Evolutionary conservation across 2,797 vertebrate species (phyloP), one percentile per base, ranked within the genome.

Genomic region (Fringilla coelebs): DNA sequence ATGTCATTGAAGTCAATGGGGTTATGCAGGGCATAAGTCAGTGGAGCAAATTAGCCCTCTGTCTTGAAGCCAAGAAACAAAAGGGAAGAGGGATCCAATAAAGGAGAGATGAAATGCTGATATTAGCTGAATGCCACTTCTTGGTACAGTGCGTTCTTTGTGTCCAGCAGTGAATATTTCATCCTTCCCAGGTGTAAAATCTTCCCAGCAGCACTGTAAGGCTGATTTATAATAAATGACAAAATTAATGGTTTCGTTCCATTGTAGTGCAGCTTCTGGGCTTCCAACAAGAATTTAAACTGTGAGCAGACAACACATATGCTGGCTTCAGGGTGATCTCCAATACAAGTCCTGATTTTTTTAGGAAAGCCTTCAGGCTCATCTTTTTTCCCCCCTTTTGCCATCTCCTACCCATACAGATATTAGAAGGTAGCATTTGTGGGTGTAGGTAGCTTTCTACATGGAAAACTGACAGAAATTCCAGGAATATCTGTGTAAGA

Each of bases 171-270:
- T 77, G 82, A 95, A 85, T 93, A 89, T 96, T 84, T 94, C 91
- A 94, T 95, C 55, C 55, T 85, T 92, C 94, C 89, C 94, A 87
- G 66, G 94, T 96, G 91, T 91, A 95, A 96, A 96, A 83, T 71
- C 74, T 94, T 96, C 76, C 83, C 90, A 93, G 74, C 62, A 92
- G 61, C 60, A 48, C 85, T 78, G 6, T 75, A 83, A 90, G 41
- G 51, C 74, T 92, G 61, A 84, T 94, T 80, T 85, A 66, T 88
- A 93, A 85, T 68, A 91, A 94, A 90, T 93, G 54, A 84, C 51
- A 84, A 80, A 91, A 72, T 61, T 89, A 91, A 84, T 81, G 66
- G 70, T 85, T 87, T 93, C 21, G 68, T 45, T 93, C 75, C 31
- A 0, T 73, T 91, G n/a, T 76, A 96, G 82, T 85, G 91, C 63